A percentile compares a stretch with the other conserved stretches of the same genome.
phyloP scores from a whole-genome alignment of 92 coral and sea anemone species.

The Siderastrea siderea region DNA sequence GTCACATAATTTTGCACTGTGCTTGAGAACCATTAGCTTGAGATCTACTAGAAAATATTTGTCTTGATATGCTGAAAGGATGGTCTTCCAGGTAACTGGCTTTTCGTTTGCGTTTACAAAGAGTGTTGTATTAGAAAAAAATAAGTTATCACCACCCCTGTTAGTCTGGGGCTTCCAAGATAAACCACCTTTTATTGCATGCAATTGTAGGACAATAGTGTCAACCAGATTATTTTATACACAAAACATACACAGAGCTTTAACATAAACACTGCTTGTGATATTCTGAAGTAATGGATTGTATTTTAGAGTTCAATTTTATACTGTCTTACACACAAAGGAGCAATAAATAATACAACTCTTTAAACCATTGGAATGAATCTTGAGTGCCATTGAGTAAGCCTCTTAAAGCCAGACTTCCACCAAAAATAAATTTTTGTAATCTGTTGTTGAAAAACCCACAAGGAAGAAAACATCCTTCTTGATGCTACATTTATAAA shows the following conservation, averaged over 20 bases:
- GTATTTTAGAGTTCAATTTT: not conserved
- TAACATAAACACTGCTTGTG: not conserved
- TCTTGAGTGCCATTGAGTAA: not conserved
- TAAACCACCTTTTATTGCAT: not conserved
- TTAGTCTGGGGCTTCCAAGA: not conserved
- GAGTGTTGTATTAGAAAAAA: not conserved
- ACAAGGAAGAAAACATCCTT: not conserved
- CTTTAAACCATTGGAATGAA: not conserved
- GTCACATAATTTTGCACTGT: not conserved
- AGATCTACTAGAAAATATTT: not conserved
- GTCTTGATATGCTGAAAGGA: not conserved
- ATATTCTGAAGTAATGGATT: not conserved
- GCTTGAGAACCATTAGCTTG: not conserved
- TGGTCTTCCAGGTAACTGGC: not conserved
- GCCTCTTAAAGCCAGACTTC: not conserved
- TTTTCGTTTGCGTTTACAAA: not conserved
- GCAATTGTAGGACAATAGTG: not conserved
- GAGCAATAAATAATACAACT: not conserved
- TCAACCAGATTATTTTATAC: not conserved
- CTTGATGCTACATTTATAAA: not conserved
- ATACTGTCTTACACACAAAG: not conserved
- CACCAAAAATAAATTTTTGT: not conserved
- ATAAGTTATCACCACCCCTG: not conserved
- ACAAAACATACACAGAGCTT: not conserved
- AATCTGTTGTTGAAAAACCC: slow-evolving; percentile 16